phyloP scores from a whole-genome alignment of 2,797 vertebrate genomes.

The Schizopygopsis pylzovi region DNA sequence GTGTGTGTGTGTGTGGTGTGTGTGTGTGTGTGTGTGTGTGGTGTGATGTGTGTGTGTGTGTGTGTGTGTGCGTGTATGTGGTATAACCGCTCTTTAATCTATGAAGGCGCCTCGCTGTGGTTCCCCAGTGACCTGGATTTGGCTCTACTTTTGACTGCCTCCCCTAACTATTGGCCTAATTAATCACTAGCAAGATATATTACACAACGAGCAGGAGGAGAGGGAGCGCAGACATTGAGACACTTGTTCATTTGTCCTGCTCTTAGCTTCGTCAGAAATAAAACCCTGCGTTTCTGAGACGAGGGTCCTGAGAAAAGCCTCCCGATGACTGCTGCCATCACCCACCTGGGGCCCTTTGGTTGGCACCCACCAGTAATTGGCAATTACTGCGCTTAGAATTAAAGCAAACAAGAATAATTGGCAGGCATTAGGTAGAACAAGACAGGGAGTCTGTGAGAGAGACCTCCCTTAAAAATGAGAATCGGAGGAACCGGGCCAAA shows the following conservation, averaged over 20 bases:
- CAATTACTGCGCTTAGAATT: conserved; percentile 56
- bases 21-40: not conserved
- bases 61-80: conserved; percentile 3
- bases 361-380: conserved; percentile 56
- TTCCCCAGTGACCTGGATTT: conserved; percentile 28
- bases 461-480: conserved; percentile 39
- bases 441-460: conserved; percentile 7
- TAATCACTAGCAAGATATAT: conserved; percentile 45
- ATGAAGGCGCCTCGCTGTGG: conserved; percentile 19
- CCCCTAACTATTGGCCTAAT: conserved; percentile 29
- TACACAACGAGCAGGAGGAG: conserved; percentile 28
- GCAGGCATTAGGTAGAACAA: conserved; percentile 39
- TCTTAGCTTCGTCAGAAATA: conserved; percentile 29
- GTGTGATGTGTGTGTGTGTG: too few relatives aligned
- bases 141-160: conserved; percentile 38
- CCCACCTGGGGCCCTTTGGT: conserved; percentile 41
- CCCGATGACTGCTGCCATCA: conserved; percentile 30
- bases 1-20: not conserved
- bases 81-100: conserved; percentile 9
- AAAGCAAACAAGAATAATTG: conserved; percentile 62
- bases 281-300: conserved; percentile 4
- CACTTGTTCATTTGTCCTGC: conserved; percentile 46
- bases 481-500: conserved; percentile 15
- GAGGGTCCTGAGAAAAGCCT: conserved; percentile 21
- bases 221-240: conserved; percentile 29